Evolutionary conservation across 2,888 invertebrate genomes (phyloP), one percentile per base, ranked within the genome.

Genomic region (Kryphioiulus occultus): DNA sequence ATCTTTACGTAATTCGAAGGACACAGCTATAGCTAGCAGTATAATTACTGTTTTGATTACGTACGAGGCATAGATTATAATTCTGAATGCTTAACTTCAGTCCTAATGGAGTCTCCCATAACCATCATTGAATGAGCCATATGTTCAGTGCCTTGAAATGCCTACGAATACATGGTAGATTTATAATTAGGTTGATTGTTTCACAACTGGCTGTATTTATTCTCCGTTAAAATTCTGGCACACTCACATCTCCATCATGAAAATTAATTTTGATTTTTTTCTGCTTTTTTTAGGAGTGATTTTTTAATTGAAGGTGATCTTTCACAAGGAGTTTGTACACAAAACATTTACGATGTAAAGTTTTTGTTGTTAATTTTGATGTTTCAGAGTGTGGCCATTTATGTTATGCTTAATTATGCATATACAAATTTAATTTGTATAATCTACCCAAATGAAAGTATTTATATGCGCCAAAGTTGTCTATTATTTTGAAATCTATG

Each of bases 101-200:
- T 78, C 22, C 15, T 78, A 30, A 32, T 78, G 78, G 22, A 68
- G 78, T 32, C 30, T 78, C 26, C 30, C 9, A 32, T 78, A 78
- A 78, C 78, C 78, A 78, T 17, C 30, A 12, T 78, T 78, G 78
- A 78, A 78, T 30, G 30, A 78, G 78, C 78, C 78, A 78, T n/a
- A n/a, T 78, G 78, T 78, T 30, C 30, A 78, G 78, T 78, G 78
- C 78, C 78, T 78, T 78, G 78, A 78, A 30, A 32, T 78, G 30
- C 17, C 78, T 78, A 32, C 30, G 30, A 30, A 78, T 78, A 32
- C 30, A 32, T 78, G 30, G 30, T 78, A 30, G 78, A 78, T 78
- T 78, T 78, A 17, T 30, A 32, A 78, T 78, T 78, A 78, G 78
- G 12, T 4, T 53, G 15, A 53, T 78, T 78, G 78, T 78, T 78